Evolutionary conservation across 1,140 invertebrate species (phyloP), one percentile per base, ranked within the genome.

Genomic region (Drosophila bocqueti): DNA sequence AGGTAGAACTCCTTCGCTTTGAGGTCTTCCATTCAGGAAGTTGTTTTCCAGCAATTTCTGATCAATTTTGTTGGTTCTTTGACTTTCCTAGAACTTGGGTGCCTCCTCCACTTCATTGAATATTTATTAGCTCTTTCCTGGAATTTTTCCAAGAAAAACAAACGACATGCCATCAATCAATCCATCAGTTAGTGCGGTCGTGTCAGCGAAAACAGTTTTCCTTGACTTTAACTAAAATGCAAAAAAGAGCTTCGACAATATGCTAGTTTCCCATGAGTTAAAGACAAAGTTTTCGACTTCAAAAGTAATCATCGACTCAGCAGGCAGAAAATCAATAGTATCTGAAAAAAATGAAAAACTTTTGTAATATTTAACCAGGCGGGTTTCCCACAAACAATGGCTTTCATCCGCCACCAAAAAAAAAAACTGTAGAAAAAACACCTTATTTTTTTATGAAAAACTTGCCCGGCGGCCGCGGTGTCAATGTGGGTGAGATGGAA

Each of bases 251-350:
- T 38, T 61, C 2, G 8, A 6, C 38, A 73, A 72, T 60, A 73
- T 73, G 69, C 43, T 73, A 34, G 67, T 73, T 73, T 73, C 46
- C 69, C 69, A 72, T 36, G 24, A 9, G 40, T n/a, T 18, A 55
- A 71, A 40, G 40, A 52, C 38, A 43, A 73, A 49, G 34, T 72
- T 73, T 50, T 5, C 15, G 31, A 21, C 47, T 40, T 16, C 38
- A 24, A 43, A 49, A 11, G 54, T 15, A 50, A 72, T 72, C 54
- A 73, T 60, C 38, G 34, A 42, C 36, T 34, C 18, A 43, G 43
- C 26, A 24, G 11, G 34, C 43, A 38, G 7, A 45, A 73, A 73
- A 74, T 74, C 71, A 52, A 74, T 74, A 61, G 52, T 42, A 38
- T 4, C 24, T 21, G 46, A 31, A 40, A 38, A 72, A 50, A 60